These are phyloP conservation scores for Drosophila micromelanica DNA, from an alignment of 1,140 invertebrate genomes.

Conservation along the genomic window DNA sequence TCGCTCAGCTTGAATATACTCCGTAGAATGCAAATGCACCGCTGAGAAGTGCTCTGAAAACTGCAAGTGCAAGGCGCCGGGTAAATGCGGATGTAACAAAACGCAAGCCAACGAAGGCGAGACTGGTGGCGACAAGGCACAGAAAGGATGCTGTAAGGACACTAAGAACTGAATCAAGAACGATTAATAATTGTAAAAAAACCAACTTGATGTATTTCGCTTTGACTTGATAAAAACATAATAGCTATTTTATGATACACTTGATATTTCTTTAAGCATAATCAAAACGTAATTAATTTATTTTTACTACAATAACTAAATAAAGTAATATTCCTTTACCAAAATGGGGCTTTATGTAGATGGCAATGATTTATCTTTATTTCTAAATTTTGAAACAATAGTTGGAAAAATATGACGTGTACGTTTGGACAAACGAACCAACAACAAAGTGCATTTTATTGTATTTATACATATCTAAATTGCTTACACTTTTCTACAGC, in stretches of 20 bases:
- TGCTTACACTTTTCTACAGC: constrained; percentile 51
- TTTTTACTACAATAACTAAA: constrained; percentile 38
- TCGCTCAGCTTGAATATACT: constrained; percentile 13
- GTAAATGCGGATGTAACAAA: constrained; percentile 80
- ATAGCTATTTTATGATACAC: constrained; percentile 35
- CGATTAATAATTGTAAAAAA: background rate
- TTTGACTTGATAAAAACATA: constrained; percentile 37
- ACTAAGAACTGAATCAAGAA: constrained; percentile 7
- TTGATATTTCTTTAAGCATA: constrained; percentile 50
- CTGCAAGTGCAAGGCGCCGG: constrained; percentile 85
- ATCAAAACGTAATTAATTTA: constrained; percentile 56
- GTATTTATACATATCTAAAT: constrained; percentile 53
- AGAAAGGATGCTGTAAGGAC: constrained; percentile 13
- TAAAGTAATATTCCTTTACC: constrained; percentile 59
- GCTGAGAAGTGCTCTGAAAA: constrained; percentile 84
- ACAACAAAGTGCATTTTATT: constrained; percentile 67
- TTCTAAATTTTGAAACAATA: constrained; percentile 45
- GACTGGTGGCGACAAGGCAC: constrained; percentile 18
- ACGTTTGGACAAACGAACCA: constrained; percentile 64
- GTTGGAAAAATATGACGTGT: constrained; percentile 40
- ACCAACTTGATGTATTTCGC: constrained; percentile 30
- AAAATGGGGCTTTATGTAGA: constrained; percentile 52
- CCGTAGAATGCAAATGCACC: constrained; percentile 86
- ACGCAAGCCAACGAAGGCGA: constrained; percentile 16
- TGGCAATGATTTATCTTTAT: constrained; percentile 56